These are phyloP conservation scores for Limulus polyphemus DNA, from an alignment of 2,888 invertebrate species.

Conservation along the genomic window DNA sequence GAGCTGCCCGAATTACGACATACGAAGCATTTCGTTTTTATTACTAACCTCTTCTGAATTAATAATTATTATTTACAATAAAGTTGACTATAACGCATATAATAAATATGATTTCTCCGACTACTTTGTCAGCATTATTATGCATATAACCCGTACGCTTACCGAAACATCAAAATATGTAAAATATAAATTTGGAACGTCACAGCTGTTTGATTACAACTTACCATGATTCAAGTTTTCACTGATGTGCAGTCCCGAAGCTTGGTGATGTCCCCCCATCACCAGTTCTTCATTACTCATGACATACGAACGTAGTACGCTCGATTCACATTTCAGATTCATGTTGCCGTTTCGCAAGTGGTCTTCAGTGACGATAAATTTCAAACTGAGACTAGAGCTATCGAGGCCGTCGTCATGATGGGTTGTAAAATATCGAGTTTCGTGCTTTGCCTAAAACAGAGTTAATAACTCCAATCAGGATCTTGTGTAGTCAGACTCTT, in stretches of 20 bases:
- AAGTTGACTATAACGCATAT: too few relatives aligned
- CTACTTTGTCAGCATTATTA: too few relatives aligned
- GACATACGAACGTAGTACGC: constrained; percentile 23
- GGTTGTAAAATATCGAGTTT: constrained; percentile 22
- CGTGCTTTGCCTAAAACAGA: constrained; percentile 12
- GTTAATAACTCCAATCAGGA: too few relatives aligned
- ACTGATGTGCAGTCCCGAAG: constrained; percentile 23
- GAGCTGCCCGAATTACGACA: too few relatives aligned
- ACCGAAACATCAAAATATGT: too few relatives aligned
- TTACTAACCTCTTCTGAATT: too few relatives aligned
- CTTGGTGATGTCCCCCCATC: constrained; percentile 21
- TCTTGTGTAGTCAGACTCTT: too few relatives aligned
- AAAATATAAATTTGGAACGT: too few relatives aligned
- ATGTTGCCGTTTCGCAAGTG: constrained; percentile 24
- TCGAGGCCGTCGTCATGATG: constrained; percentile 25
- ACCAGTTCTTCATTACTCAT: constrained; percentile 27
- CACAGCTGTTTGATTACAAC: neutral
- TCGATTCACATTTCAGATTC: constrained; percentile 26
- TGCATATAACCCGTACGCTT: too few relatives aligned
- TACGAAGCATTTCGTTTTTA: too few relatives aligned
- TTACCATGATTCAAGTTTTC: constrained; percentile 26
- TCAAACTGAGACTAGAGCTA: constrained; percentile 23
- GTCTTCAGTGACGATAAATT: constrained; percentile 22
- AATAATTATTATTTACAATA: too few relatives aligned
- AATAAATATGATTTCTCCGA: too few relatives aligned